Conservation (phyloP, 2,113 vertebrate species). For the Phasianus colchicus region DNA sequence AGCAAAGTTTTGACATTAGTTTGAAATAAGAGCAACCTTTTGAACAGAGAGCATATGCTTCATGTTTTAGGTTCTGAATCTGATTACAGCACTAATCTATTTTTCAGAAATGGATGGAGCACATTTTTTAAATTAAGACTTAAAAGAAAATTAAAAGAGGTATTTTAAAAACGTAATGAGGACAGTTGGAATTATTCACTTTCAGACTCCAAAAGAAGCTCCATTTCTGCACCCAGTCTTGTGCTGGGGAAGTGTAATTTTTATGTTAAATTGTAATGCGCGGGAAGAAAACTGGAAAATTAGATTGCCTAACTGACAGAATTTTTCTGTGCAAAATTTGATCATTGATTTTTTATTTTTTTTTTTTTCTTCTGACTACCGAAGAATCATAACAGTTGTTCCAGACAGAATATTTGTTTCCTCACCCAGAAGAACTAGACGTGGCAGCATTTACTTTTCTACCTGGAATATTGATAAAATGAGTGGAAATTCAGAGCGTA, state of each 20-base stretch:
- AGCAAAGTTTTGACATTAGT: slow-evolving; percentile 33
- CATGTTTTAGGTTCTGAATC: slow-evolving; percentile 40
- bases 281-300: background rate
- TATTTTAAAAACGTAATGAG: slow-evolving; percentile 5
- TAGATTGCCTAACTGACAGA: background rate
- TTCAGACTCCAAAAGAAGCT: background rate
- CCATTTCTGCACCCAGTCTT: background rate
- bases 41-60: slow-evolving; percentile 49
- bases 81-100: slow-evolving; percentile 40
- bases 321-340: background rate
- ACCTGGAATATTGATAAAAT: background rate
- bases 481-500: background rate
- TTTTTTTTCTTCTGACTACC: background rate
- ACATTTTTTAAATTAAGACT: slow-evolving; percentile 56
- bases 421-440: background rate
- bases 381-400: background rate
- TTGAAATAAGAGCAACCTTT: slow-evolving; percentile 46
- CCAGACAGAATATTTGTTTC: background rate
- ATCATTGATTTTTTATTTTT: background rate
- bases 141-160: slow-evolving; percentile 47
- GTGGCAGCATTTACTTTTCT: background rate
- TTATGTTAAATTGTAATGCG: background rate
- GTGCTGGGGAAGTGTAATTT: background rate
- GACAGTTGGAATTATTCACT: slow-evolving; percentile 21
- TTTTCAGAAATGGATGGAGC: slow-evolving; percentile 38